Evolutionary conservation across 2,888 invertebrate species (phyloP), one percentile per base, ranked within the genome.

Genomic region (Scrobipalpa costella): DNA sequence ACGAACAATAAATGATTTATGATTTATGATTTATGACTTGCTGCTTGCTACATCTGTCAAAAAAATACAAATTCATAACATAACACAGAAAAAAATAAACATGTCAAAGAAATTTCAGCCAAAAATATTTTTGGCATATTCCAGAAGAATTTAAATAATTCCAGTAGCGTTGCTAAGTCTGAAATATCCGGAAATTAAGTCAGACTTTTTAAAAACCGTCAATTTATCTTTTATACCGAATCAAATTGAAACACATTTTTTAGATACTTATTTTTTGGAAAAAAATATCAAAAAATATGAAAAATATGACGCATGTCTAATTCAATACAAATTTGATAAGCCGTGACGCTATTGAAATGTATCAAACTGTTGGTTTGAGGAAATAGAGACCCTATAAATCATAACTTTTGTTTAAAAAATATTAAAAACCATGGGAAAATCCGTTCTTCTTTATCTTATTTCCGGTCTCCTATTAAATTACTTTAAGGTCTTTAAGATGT

Each of bases 271-370:
- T 49, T 55, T 55, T 15, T 34, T 27, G 52, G 33, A 2, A 55
- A 50, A 34, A 55, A 55, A 55, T 34, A 27, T n/a, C 15, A 33
- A 64, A 64, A 67, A 64, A 61, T 63, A 33, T 38, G 0, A 11
- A 57, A 62, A 65, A 21, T 52, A 66, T 66, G 40, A 55, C 36
- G 55, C 38, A 15, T 40, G 65, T 65, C 68, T 62, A 67, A 69
- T 68, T 19, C 7, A 63, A 52, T 34, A 49, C 34, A 59, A 49
- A 38, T 55, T 36, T 44, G 9, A 61, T 17, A 50, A 21, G 13
- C 64, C 68, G 61, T 69, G 67, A 67, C 64, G 66, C 66, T 33
- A 57, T 69, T 57, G 66, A 73, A 68, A n/a, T 74, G 69, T 70
- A 73, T 75, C 74, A 74, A 34, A 36, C 1, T 34, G 15, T 57